Conservation (phyloP, 2,797 vertebrate genomes). For the Macroramphosus scolopax region DNA sequence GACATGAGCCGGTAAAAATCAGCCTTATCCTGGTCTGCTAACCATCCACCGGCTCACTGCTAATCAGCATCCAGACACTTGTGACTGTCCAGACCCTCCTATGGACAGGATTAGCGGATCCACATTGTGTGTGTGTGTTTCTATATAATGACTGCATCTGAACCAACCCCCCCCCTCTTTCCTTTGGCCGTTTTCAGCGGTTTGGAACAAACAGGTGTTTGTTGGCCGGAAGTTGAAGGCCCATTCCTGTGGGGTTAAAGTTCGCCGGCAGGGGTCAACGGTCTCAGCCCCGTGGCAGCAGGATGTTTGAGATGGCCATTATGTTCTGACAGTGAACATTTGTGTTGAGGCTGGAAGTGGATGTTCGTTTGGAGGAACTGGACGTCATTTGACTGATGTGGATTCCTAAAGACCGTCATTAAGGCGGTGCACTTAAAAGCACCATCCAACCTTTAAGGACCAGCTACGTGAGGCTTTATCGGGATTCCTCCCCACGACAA, state of each 20-base stretch:
- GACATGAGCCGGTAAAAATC: conserved; percentile 57
- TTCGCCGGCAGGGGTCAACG: conserved; percentile 56
- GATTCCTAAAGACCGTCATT: conserved; percentile 38
- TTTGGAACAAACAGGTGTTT: conserved; percentile 72
- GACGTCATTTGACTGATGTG: conserved; percentile 47
- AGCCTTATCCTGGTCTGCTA: conserved; percentile 60
- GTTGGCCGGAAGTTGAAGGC: conserved; percentile 43
- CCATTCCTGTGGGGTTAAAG: conserved; percentile 50
- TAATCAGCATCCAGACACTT: conserved; percentile 63
- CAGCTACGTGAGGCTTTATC: conserved; percentile 7
- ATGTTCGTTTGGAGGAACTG: conserved; percentile 37
- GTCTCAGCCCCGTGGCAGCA: conserved; percentile 48
- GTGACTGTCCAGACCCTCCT: conserved; percentile 65
- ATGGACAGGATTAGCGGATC: conserved; percentile 66
- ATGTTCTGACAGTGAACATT: conserved; percentile 31
- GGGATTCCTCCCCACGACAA: not conserved
- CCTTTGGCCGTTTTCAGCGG: conserved; percentile 24
- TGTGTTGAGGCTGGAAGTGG: conserved; percentile 41
- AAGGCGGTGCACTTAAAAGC: too few relatives aligned
- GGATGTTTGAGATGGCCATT: conserved; percentile 56
- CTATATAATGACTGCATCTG: conserved; percentile 40
- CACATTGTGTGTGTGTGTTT: conserved; percentile 32
- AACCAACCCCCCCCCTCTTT: conserved; percentile 17
- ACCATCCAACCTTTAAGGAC: not conserved
- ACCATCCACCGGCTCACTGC: conserved; percentile 46